A percentile compares a stretch with the other conserved stretches of the same genome.
Conservation (phyloP, 2,888 invertebrate genomes). For the Hirudinaria manillensis region DNA sequence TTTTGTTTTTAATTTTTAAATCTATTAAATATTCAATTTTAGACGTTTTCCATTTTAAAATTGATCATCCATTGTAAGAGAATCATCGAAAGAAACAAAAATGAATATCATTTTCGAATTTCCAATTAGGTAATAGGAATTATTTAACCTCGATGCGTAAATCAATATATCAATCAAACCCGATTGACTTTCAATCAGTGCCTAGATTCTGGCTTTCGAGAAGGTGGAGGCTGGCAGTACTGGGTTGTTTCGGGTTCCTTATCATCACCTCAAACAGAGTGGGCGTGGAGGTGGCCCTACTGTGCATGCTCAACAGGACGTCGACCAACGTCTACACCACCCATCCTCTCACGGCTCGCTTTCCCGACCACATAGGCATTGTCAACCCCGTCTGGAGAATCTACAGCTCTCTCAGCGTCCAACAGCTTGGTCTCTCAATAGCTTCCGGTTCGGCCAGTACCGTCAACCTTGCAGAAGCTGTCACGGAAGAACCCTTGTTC, state of each 20-base stretch:
- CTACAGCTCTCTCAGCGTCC: background rate
- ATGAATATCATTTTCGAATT: no score
- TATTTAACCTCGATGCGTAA: no score
- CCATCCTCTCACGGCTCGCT: constrained; percentile 11
- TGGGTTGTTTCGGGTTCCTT: constrained; percentile 58
- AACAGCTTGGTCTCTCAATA: background rate
- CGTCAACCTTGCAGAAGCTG: background rate
- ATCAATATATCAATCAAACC: no score
- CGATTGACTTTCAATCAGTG: no score
- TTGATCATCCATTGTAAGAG: no score
- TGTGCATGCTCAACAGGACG: constrained; percentile 58
- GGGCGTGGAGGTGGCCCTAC: constrained; percentile 58
- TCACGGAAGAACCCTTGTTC: no score
- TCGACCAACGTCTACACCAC: constrained; percentile 29
- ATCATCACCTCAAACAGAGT: constrained; percentile 62
- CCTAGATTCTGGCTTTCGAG: constrained; percentile 44
- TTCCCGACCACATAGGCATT: constrained; percentile 26
- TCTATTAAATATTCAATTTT: no score
- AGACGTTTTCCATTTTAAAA: no score
- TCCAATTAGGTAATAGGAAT: no score
- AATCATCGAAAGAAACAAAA: no score
- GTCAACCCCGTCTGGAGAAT: constrained; percentile 1
- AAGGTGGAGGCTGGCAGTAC: constrained; percentile 45
- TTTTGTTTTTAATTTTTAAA: no score
- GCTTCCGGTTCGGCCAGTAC: background rate